Conservation (phyloP, 2,797 vertebrate species). For the Xyrichtys novacula region DNA sequence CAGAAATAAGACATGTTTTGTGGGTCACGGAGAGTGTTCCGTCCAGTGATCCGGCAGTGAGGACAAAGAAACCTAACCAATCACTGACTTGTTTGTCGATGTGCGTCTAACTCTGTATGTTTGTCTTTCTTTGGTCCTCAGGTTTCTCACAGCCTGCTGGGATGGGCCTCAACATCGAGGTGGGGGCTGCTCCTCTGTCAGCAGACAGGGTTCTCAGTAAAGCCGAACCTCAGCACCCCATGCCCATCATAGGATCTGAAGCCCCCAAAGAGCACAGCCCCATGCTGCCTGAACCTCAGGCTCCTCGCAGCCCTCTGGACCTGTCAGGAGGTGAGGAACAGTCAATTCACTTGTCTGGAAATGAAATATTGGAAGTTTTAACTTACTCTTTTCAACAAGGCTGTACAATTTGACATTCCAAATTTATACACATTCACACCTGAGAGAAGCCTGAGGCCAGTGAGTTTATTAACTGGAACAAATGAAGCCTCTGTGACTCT, state of each 20-base stretch:
- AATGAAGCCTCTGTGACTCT: neutral
- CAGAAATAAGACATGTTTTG: too few species aligned
- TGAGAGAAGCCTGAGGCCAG: neutral
- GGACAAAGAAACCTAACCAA: too few species aligned
- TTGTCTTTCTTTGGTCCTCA: constrained; percentile 32
- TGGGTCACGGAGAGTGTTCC: too few species aligned
- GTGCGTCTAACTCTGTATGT: too few species aligned
- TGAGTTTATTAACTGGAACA: neutral
- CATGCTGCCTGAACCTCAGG: constrained; percentile 72
- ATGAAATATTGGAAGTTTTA: neutral
- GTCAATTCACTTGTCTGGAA: neutral
- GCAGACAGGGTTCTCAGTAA: constrained; percentile 68
- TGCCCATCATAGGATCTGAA: constrained; percentile 46
- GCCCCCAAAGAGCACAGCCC: constrained; percentile 56
- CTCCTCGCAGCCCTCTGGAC: constrained; percentile 72
- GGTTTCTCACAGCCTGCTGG: constrained; percentile 75
- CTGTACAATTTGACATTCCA: neutral
- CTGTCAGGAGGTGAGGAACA: constrained; percentile 74
- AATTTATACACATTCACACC: neutral
- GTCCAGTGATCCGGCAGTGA: too few species aligned
- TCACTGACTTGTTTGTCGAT: too few species aligned
- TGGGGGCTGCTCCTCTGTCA: constrained; percentile 67
- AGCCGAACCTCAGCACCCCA: constrained; percentile 62
- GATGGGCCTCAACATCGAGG: constrained; percentile 60
- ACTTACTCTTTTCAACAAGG: neutral